These are phyloP conservation scores for Aphrocallistes beatrix DNA, from an alignment of 37 sponge, comb jelly and placozoan species.

Conservation along the genomic window DNA sequence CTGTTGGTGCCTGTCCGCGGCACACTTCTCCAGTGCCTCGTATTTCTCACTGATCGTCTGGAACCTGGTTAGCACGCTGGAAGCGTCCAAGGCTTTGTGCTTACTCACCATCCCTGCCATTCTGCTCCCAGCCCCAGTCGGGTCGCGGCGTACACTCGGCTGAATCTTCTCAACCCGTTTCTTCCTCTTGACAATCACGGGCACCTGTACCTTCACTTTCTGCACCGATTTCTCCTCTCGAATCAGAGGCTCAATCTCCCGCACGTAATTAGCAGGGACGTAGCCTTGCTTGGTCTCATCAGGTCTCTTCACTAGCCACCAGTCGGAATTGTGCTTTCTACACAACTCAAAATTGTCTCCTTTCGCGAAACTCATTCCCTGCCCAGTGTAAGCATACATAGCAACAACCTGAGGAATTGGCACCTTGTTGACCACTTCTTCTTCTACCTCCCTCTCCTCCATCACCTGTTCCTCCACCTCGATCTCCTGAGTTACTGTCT, in stretches of 20 bases:
- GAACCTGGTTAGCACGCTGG: neutral
- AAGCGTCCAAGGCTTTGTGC: neutral
- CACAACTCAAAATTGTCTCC: constrained; percentile 72
- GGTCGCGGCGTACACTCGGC: neutral
- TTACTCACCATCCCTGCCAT: constrained; percentile 27
- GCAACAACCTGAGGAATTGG: constrained; percentile 57
- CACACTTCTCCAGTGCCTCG: neutral
- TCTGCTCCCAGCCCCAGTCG: neutral
- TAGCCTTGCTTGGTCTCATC: constrained; percentile 75
- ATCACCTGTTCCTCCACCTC: constrained; percentile 69
- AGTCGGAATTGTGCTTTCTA: constrained; percentile 69
- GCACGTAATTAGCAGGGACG: constrained; percentile 80
- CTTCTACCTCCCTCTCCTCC: constrained; percentile 47
- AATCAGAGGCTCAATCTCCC: constrained; percentile 54
- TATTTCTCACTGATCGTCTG: neutral
- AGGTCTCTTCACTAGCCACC: constrained; percentile 76
- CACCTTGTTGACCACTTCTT: constrained; percentile 56
- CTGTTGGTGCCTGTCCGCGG: constrained; percentile 26
- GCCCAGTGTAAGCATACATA: constrained; percentile 57
- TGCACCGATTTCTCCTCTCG: constrained; percentile 27
- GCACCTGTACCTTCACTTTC: constrained; percentile 50
- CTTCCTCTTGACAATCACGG: constrained; percentile 39
- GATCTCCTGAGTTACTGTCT: constrained; percentile 44
- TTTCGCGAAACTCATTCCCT: constrained; percentile 69
- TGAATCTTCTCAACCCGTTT: constrained; percentile 30